These are phyloP conservation scores for Potorous gilbertii DNA, from an alignment of 2,797 vertebrate genomes.

Conservation along the genomic window DNA sequence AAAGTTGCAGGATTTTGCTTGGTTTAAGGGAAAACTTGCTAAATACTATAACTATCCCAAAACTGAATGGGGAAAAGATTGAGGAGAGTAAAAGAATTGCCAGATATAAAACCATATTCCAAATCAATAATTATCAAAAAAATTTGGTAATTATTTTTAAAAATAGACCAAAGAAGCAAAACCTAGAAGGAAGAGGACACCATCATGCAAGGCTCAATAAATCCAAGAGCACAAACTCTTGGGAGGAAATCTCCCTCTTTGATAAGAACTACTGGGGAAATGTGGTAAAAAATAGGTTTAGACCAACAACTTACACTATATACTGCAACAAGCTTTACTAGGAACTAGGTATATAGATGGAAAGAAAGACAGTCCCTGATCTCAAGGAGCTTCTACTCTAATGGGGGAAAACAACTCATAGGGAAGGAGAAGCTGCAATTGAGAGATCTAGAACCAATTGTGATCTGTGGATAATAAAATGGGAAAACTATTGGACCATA, in stretches of 20 bases:
- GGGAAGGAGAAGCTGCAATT: background rate
- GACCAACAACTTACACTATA: background rate
- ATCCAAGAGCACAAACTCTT: background rate
- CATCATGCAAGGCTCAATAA: background rate
- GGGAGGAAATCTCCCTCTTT: background rate
- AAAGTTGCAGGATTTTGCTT: background rate
- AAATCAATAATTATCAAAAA: background rate
- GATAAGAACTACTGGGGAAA: background rate
- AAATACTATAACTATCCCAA: background rate
- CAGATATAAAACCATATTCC: too few relatives aligned
- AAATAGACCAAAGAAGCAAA: background rate
- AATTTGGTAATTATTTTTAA: too few relatives aligned
- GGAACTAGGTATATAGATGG: too few relatives aligned
- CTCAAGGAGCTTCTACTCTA: background rate
- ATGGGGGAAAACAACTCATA: background rate
- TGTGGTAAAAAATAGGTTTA: background rate
- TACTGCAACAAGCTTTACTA: background rate
- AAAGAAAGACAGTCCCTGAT: background rate
- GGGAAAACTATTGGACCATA: too few relatives aligned
- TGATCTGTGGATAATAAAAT: background rate
- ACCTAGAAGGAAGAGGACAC: background rate
- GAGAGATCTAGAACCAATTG: background rate
- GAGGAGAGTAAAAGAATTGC: background rate
- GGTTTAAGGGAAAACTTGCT: background rate
- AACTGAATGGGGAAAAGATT: background rate